Percentiles rank a stretch among this genome's conserved stretches.
These are phyloP conservation scores for Grantiella picta DNA, from an alignment of 2,113 vertebrate species.

Conservation along the genomic window DNA sequence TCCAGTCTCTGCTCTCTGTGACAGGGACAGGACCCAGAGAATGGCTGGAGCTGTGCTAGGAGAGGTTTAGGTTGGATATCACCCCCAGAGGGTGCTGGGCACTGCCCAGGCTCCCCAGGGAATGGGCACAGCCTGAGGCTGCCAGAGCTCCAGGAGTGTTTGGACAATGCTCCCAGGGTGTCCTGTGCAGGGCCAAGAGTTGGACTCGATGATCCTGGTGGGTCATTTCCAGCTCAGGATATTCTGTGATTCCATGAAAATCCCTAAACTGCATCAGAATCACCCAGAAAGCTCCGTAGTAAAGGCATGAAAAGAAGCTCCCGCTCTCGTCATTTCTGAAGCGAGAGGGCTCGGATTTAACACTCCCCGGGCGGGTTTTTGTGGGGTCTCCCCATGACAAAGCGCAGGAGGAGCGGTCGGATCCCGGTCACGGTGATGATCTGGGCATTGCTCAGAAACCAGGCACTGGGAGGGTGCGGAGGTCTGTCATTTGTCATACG, in stretches of 20 bases:
- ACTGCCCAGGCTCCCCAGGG: neutral
- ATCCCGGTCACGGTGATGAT: too few species aligned
- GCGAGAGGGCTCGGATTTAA: rapidly evolving
- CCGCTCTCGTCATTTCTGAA: neutral
- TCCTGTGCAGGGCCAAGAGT: rapidly evolving
- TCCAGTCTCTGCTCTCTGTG: rapidly evolving
- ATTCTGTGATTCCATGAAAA: neutral
- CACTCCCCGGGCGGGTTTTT: rapidly evolving
- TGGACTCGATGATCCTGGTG: rapidly evolving
- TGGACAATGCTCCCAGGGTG: neutral
- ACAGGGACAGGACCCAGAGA: neutral
- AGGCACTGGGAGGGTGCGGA: neutral
- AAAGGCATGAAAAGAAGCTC: neutral
- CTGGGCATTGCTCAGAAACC: neutral
- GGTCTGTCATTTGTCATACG: neutral
- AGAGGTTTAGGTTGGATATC: neutral
- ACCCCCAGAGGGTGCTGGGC: neutral
- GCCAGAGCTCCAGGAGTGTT: neutral
- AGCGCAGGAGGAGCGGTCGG: rapidly evolving
- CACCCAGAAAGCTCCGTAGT: neutral
- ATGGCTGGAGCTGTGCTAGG: neutral
- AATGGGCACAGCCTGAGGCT: neutral
- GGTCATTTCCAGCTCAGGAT: neutral
- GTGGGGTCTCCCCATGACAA: neutral
- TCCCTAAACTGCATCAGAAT: neutral